Percentiles rank a stretch among this genome's conserved stretches.
Conservation (phyloP, 2,888 invertebrate genomes). For the Drosophila prolongata region DNA sequence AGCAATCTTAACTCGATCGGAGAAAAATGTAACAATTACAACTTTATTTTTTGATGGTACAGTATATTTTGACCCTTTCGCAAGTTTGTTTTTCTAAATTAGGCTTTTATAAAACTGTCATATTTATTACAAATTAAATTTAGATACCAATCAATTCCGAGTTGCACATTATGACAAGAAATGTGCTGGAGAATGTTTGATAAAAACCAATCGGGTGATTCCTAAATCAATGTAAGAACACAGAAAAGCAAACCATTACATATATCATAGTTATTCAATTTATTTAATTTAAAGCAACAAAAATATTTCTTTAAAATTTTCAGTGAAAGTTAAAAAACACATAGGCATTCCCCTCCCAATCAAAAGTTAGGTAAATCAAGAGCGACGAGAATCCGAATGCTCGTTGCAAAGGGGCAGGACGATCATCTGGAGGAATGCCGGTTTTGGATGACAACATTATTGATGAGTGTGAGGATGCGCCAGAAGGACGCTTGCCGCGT, state of each 20-base stretch:
- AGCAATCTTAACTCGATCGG: too few relatives aligned
- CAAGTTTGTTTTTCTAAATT: neutral
- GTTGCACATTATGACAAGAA: too few relatives aligned
- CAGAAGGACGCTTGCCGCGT: slow-evolving; percentile 39
- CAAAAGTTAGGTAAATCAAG: neutral
- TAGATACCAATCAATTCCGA: neutral
- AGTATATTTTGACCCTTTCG: too few relatives aligned
- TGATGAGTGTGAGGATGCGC: slow-evolving; percentile 1
- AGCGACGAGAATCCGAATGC: slow-evolving; percentile 1
- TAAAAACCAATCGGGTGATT: too few relatives aligned
- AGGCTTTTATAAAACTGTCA: neutral
- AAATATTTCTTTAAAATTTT: neutral
- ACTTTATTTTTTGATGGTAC: too few relatives aligned
- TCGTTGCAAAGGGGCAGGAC: neutral
- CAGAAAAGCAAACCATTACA: too few relatives aligned
- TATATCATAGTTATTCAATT: too few relatives aligned
- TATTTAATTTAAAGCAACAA: neutral
- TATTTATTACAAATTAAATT: neutral
- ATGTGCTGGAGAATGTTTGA: too few relatives aligned
- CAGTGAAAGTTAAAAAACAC: neutral
- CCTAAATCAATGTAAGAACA: too few relatives aligned
- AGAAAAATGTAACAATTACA: too few relatives aligned
- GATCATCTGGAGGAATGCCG: slow-evolving; percentile 8
- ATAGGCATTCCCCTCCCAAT: neutral
- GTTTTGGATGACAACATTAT: neutral